Percentiles rank a stretch among this genome's conserved stretches.
phyloP scores from a whole-genome alignment of 1,140 invertebrate species.

The Pristionchus pacificus region DNA sequence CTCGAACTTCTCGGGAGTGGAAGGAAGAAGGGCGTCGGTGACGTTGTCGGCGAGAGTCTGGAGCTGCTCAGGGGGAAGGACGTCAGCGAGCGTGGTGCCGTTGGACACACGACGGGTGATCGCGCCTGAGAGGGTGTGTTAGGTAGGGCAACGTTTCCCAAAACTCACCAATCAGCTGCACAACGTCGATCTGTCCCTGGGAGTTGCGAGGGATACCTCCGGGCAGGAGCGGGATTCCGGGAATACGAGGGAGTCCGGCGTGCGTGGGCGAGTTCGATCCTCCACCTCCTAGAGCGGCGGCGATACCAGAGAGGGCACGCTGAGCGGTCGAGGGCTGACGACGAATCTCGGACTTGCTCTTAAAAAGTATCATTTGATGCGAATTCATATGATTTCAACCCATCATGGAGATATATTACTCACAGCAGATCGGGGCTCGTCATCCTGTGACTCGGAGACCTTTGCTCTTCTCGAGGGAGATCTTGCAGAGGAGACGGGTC shows the following conservation, averaged over 20 bases:
- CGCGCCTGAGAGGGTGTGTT: conserved; percentile 30
- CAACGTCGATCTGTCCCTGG: conserved; percentile 57
- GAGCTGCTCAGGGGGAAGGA: conserved; percentile 57
- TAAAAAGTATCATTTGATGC: neutral
- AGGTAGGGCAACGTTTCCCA: neutral
- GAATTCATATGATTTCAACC: no score
- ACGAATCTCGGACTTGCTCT: conserved; percentile 37
- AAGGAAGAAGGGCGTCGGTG: conserved; percentile 51
- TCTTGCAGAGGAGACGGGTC: conserved; percentile 18
- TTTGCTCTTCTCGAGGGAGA: conserved; percentile 9
- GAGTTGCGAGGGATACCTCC: conserved; percentile 56
- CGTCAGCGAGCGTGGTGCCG: conserved; percentile 55
- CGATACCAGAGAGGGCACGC: conserved; percentile 49
- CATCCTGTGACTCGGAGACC: conserved; percentile 21
- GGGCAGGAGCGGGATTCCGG: conserved; percentile 54
- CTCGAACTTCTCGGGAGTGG: conserved; percentile 55
- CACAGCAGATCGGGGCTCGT: conserved; percentile 8
- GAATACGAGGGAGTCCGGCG: conserved; percentile 51
- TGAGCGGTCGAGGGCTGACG: conserved; percentile 54
- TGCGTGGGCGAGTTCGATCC: conserved; percentile 53
- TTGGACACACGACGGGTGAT: conserved; percentile 57
- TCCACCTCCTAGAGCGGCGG: conserved; percentile 51
- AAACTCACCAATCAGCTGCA: conserved; percentile 48
- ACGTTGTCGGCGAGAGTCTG: conserved; percentile 56
- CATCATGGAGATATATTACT: neutral